Conservation (phyloP, 1,140 invertebrate species). For the Zeugodacus cucurbitae region DNA sequence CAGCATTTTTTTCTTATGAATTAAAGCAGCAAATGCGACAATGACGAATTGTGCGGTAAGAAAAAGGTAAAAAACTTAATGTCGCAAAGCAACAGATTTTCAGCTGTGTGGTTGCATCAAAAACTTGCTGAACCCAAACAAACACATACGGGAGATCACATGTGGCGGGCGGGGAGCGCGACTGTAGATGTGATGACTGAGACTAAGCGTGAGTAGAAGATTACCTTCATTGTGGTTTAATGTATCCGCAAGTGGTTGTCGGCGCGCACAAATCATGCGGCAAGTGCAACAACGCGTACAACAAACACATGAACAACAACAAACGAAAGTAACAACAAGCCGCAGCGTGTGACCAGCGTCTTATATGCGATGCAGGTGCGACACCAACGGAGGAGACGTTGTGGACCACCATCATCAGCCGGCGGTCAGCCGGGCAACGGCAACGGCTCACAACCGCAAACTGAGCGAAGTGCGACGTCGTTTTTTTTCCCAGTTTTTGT, state of each 20-base stretch:
- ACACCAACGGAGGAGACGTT: background rate
- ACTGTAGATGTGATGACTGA: background rate
- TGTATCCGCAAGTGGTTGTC: background rate
- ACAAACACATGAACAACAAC: background rate
- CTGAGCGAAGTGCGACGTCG: background rate
- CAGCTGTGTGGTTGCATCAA: background rate
- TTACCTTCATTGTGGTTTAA: slow-evolving; percentile 39
- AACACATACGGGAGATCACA: background rate
- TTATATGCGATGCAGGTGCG: background rate
- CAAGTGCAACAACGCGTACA: background rate
- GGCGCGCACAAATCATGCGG: background rate
- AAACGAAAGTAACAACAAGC: background rate
- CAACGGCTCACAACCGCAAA: background rate
- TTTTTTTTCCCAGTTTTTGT: background rate
- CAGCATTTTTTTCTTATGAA: background rate
- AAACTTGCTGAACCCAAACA: background rate
- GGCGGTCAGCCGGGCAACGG: background rate
- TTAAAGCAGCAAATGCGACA: background rate
- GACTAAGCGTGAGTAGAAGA: background rate
- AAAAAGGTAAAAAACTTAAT: background rate
- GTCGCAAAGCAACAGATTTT: background rate
- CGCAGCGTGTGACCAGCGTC: slow-evolving; percentile 13
- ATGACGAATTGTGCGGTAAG: background rate
- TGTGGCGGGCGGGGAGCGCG: background rate
- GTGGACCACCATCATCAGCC: background rate